phyloP scores from a whole-genome alignment of 2,113 vertebrate genomes.

The Anguilla japonica region DNA sequence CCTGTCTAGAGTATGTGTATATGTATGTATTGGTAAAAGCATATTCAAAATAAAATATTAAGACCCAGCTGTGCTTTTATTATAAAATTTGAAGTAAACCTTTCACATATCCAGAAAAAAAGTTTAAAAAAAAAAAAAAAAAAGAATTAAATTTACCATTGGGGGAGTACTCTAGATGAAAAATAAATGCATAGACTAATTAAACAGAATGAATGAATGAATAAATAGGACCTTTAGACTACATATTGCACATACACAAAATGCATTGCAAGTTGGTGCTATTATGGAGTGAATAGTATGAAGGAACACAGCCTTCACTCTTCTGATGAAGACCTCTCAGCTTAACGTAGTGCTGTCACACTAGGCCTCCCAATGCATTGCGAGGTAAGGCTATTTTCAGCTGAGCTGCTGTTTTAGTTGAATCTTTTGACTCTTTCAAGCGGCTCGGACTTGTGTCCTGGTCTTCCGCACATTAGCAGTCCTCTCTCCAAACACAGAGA shows the following conservation, averaged over 20 bases:
- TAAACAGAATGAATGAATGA: background rate
- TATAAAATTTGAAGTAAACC: too few species aligned
- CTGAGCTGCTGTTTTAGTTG: background rate
- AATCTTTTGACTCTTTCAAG: constrained; percentile 11
- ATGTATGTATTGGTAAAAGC: too few species aligned
- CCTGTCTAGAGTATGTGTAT: too few species aligned
- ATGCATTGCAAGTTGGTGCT: too few species aligned
- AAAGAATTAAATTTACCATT: too few species aligned
- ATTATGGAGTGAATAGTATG: background rate
- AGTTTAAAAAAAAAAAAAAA: too few species aligned
- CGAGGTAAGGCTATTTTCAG: background rate
- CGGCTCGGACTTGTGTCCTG: background rate
- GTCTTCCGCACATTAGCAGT: background rate
- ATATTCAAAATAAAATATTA: too few species aligned
- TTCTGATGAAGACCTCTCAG: background rate
- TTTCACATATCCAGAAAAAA: too few species aligned
- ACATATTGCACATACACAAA: background rate
- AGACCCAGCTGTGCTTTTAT: too few species aligned
- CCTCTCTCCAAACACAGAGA: constrained; percentile 3
- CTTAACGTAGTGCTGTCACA: background rate
- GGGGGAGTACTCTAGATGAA: background rate
- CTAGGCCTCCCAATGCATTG: background rate
- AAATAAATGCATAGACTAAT: background rate
- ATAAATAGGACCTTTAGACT: background rate
- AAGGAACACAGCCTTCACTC: background rate